Conservation (phyloP, 2,797 vertebrate genomes). For the Hemitrygon akajei region DNA sequence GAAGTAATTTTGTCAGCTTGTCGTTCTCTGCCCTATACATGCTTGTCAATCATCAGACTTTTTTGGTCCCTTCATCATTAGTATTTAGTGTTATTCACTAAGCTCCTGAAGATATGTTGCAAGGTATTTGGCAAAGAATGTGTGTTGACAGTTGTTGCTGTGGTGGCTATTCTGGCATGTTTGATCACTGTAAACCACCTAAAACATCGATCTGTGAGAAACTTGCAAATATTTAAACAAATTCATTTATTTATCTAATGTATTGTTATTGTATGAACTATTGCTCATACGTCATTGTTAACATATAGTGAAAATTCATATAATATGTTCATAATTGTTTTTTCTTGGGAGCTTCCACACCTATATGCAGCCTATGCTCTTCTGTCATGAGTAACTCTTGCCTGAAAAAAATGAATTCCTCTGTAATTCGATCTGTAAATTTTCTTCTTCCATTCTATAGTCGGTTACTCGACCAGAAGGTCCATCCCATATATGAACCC, state of each 20-base stretch:
- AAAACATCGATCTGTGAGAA: background rate
- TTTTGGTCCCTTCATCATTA: background rate
- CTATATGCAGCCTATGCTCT: background rate
- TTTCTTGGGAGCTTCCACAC: background rate
- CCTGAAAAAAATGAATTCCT: background rate
- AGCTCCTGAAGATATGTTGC: background rate
- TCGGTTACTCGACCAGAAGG: no score
- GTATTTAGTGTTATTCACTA: background rate
- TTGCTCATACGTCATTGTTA: background rate
- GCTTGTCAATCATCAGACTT: background rate
- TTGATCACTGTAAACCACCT: background rate
- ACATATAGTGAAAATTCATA: background rate
- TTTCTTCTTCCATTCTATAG: no score
- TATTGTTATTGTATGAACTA: background rate
- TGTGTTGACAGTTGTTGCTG: slow-evolving; percentile 16
- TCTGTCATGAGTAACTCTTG: background rate
- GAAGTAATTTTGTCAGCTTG: background rate
- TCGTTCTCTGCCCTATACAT: background rate
- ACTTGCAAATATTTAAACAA: background rate
- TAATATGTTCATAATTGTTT: background rate
- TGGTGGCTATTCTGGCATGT: background rate
- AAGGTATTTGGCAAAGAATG: slow-evolving; percentile 15
- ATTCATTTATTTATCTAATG: background rate
- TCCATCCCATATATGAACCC: background rate
- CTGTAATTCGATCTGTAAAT: background rate